Evolutionary conservation across 2,888 invertebrate genomes (phyloP).

Genomic region (Drosophila quasianomalipes): DNA sequence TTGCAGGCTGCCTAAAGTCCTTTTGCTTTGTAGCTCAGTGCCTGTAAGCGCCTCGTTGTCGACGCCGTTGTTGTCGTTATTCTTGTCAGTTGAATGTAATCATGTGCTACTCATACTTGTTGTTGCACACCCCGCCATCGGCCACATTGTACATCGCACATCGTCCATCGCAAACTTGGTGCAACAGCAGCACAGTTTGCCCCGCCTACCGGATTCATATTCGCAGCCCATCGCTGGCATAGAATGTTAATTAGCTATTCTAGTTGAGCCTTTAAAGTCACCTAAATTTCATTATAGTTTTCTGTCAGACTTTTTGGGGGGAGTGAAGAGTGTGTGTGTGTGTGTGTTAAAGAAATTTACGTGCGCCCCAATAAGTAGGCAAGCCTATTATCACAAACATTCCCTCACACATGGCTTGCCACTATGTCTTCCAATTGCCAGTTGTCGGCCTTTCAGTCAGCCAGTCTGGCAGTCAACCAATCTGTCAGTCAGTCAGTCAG

Average conservation of each 20-base stretch:
- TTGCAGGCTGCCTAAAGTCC: constrained; percentile 42
- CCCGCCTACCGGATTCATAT: constrained; percentile 3
- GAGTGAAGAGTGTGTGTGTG: neutral
- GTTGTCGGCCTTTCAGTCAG: constrained; percentile 10
- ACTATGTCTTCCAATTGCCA: constrained; percentile 55
- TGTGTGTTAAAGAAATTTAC: neutral
- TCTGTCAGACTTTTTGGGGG: neutral
- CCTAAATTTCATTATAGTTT: constrained; percentile 39
- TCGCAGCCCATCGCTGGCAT: constrained; percentile 22
- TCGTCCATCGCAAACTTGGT: neutral
- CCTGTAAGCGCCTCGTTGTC: constrained; percentile 27
- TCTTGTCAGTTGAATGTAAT: constrained; percentile 27
- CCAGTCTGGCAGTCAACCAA: constrained; percentile 9
- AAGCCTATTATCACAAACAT: constrained; percentile 17
- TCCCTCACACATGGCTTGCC: constrained; percentile 23
- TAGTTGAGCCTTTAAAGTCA: constrained; percentile 11
- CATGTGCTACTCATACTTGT: constrained; percentile 25
- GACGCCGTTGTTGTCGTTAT: constrained; percentile 13
- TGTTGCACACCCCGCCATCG: neutral
- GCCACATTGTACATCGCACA: neutral
- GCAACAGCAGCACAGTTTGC: constrained; percentile 9
- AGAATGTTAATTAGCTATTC: constrained; percentile 44
- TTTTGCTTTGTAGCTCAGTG: constrained; percentile 44
- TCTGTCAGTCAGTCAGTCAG: neutral
- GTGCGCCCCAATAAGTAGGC: constrained; percentile 31